Evolutionary conservation across 37 sponge, comb jelly and placozoan species (phyloP).

Genomic region (Chondrilla cf. caribensis): DNA sequence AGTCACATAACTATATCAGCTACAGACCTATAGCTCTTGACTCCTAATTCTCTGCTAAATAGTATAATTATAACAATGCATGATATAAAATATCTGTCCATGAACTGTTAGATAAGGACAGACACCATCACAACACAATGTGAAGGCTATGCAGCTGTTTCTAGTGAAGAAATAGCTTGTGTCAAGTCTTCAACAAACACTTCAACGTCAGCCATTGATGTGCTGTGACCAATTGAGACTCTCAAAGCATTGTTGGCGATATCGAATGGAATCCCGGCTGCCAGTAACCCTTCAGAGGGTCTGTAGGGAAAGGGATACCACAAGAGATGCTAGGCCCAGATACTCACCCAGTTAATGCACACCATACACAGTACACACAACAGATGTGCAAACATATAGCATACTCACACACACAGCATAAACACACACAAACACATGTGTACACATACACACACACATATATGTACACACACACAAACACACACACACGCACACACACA

Average conservation of each 20-base stretch:
- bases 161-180: slow-evolving; percentile 18
- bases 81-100: no score
- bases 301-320: slow-evolving; percentile 8
- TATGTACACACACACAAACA: no score
- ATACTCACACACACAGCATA: no score
- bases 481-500: no score
- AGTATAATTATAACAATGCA: not conserved
- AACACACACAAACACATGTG: no score
- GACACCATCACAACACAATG: not conserved
- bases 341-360: not conserved
- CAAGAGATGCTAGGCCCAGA: not conserved
- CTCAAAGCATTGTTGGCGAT: slow-evolving; percentile 58
- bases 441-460: no score
- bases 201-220: slow-evolving; percentile 57
- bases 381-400: not conserved
- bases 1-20: no score
- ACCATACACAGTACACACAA: not conserved
- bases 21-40: no score
- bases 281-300: slow-evolving; percentile 44
- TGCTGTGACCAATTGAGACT: slow-evolving; percentile 60
- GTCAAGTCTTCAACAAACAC: slow-evolving; percentile 42
- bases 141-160: not conserved
- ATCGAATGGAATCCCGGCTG: slow-evolving; percentile 48
- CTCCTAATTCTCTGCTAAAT: no score
- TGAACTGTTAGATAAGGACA: not conserved